Base-by-base conservation (phyloP, 2,888 invertebrate species). In the Sphaeridia pumilis region DNA sequence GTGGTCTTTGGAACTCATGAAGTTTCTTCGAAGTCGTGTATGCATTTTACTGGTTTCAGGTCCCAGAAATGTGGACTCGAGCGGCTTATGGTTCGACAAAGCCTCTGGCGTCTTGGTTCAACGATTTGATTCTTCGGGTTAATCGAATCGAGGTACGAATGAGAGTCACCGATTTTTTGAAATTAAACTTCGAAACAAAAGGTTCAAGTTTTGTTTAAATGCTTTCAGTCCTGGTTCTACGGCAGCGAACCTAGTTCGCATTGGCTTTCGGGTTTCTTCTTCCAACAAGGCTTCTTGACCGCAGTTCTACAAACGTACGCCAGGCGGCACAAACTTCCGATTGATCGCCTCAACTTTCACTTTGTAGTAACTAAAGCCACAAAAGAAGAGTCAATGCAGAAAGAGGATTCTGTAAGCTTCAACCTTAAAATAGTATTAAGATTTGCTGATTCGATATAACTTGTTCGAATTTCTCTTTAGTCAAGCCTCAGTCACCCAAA, bases 181-280 rank as follows among this genome's bases (percentile, higher is more conserved):
- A n/a, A n/a, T 44, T 21, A 22, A 10, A 12, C 38, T 24, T 10
- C 31, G 10, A 70, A n/a, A n/a, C n/a, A n/a, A n/a, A n/a, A n/a
- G n/a, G n/a, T n/a, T n/a, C n/a, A n/a, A n/a, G n/a, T n/a, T n/a
- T n/a, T n/a, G n/a, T n/a, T n/a, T n/a, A n/a, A n/a, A n/a, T n/a
- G n/a, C n/a, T n/a, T n/a, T 21, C 28, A 52, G 52, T 38, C 27
- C 34, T 52, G 67, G 52, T 75, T 73, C 73, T 70, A 67, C 56
- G 71, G 76, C 49, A 75, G 78, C 3, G 84, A 79, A 47, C 89
- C 89, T 27, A 75, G 78, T 2, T 85, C 87, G 26, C 90, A 83
- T 70, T 94, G 93, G 94, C 74, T 94, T 50, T 87, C 92, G 49
- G 94, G 92, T 0, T 80, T 93, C 67, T 93, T 86, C 72, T 93